Conservation (phyloP, 2,113 vertebrate genomes). For the Tauraco erythrolophus region DNA sequence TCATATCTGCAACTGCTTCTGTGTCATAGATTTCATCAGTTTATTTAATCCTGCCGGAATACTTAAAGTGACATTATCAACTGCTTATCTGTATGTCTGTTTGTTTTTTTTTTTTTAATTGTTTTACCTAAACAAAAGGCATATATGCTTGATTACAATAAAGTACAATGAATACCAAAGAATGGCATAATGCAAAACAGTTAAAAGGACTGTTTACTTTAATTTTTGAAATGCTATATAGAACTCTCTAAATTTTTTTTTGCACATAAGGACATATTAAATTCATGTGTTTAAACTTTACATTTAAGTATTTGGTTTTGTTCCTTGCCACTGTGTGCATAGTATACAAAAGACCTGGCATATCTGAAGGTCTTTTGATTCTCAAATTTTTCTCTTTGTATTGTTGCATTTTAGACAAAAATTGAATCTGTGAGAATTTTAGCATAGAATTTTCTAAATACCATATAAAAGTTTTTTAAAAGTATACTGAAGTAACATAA, state of each 20-base stretch:
- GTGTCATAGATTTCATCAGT: not conserved
- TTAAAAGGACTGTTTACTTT: not conserved
- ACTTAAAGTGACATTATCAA: not conserved
- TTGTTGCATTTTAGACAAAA: not conserved
- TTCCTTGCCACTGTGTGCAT: not conserved
- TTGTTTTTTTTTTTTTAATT: not conserved
- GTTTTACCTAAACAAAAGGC: not conserved
- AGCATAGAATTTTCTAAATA: not conserved
- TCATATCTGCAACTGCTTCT: not conserved
- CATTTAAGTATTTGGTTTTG: not conserved
- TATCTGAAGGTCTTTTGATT: not conserved
- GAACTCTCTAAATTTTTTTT: not conserved
- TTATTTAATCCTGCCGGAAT: not conserved
- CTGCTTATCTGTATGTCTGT: not conserved
- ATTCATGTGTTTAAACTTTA: not conserved
- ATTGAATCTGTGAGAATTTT: not conserved
- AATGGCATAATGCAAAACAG: not conserved
- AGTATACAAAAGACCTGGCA: not conserved
- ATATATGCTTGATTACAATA: not conserved
- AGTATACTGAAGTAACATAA: not conserved
- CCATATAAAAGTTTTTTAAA: fast-evolving
- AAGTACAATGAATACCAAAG: not conserved
- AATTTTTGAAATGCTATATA: not conserved
- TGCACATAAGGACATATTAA: not conserved
- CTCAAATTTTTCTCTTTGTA: not conserved